Conservation (phyloP, 1,140 invertebrate species). For the Diuraphis noxia region DNA sequence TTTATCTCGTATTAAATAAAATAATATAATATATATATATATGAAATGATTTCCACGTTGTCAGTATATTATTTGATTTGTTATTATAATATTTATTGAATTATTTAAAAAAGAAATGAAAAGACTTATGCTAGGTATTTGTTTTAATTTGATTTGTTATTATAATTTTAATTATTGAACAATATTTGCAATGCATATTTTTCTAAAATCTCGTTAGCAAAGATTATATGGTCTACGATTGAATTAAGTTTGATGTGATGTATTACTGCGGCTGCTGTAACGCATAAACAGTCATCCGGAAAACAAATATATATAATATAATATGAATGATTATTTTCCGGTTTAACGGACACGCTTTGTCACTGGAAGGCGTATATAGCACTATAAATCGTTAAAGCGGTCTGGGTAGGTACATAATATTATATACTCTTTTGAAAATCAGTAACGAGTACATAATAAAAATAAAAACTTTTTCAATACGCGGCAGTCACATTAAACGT, state of each 20-base stretch:
- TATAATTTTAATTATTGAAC: background rate
- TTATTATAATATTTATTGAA: background rate
- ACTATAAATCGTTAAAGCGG: background rate
- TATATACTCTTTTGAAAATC: conserved; percentile 1
- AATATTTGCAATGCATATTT: background rate
- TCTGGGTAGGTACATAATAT: background rate
- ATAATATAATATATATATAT: background rate
- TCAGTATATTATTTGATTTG: background rate
- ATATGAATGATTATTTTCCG: conserved; percentile 9
- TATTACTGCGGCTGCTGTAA: background rate
- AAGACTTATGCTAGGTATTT: no score
- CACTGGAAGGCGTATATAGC: background rate
- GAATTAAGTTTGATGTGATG: background rate
- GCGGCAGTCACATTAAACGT: background rate
- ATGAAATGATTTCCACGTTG: background rate
- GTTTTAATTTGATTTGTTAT: no score
- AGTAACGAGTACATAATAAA: background rate
- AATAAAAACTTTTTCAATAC: conserved; percentile 21
- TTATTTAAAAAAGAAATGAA: no score
- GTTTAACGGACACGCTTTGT: background rate
- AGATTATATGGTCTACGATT: background rate
- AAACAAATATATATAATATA: background rate
- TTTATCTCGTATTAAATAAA: background rate
- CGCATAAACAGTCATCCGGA: background rate
- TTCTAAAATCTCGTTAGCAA: background rate